Percentiles rank a stretch among this genome's conserved stretches.
These are phyloP conservation scores for Mamestra configurata DNA, from an alignment of 1,140 invertebrate genomes.

Conservation along the genomic window DNA sequence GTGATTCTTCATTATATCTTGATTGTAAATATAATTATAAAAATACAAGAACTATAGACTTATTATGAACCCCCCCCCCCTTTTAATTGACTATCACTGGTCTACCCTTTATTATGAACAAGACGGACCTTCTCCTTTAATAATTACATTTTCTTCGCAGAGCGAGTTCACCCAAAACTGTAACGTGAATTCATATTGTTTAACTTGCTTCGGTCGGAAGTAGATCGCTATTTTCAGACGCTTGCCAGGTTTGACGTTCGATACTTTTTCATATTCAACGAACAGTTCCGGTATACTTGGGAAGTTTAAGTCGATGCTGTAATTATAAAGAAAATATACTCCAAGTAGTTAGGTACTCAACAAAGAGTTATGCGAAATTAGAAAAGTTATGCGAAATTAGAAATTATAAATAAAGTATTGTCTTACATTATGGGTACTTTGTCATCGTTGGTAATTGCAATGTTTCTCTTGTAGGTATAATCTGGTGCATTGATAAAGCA, in stretches of 20 bases:
- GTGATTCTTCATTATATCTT: too few relatives aligned
- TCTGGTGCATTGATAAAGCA: constrained; percentile 82
- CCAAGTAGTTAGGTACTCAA: too few relatives aligned
- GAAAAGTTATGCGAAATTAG: too few relatives aligned
- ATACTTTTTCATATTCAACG: constrained; percentile 65
- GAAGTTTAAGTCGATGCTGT: constrained; percentile 77
- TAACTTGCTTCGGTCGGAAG: constrained; percentile 79
- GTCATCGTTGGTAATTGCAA: constrained; percentile 77
- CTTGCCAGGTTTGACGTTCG: constrained; percentile 61
- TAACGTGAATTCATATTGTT: constrained; percentile 78
- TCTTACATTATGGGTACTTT: constrained; percentile 69
- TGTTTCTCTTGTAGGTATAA: constrained; percentile 77
- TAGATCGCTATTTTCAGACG: constrained; percentile 75
- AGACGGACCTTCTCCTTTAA: constrained; percentile 80
- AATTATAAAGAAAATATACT: constrained; percentile 29
- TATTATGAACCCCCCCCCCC: too few relatives aligned
- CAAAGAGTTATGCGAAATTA: too few relatives aligned
- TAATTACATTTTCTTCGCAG: constrained; percentile 79
- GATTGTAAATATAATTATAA: too few relatives aligned
- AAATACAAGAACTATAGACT: too few relatives aligned
- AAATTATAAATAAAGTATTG: constrained; percentile 26
- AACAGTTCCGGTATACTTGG: constrained; percentile 75
- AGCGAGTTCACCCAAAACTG: constrained; percentile 83
- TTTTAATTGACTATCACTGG: too few relatives aligned
- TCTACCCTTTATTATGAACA: background rate